phyloP scores from a whole-genome alignment of 2,888 invertebrate genomes.

The Thera obeliscata region DNA sequence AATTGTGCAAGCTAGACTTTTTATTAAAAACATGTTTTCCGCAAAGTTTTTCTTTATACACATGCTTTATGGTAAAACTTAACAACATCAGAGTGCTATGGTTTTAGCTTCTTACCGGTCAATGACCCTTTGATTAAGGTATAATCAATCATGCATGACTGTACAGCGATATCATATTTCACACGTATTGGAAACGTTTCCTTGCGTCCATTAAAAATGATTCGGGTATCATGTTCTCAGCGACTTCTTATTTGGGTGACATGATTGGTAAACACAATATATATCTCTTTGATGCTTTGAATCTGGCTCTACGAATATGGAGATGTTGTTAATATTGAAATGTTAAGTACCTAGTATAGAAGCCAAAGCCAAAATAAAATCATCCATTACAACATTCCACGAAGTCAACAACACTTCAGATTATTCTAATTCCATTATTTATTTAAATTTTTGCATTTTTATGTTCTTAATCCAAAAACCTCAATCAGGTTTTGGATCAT shows the following conservation, averaged over 20 bases:
- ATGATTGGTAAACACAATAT: conserved; percentile 35
- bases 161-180: conserved; percentile 70
- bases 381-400: background rate
- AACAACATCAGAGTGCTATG: background rate
- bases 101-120: conserved; percentile 57
- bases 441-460: background rate
- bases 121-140: conserved; percentile 77
- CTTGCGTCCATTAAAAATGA: conserved; percentile 49
- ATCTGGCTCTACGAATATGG: conserved; percentile 11
- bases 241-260: conserved; percentile 36
- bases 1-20: no score
- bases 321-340: conserved; percentile 11
- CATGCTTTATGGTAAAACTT: background rate
- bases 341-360: background rate
- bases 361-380: conserved; percentile 2
- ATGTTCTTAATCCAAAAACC: background rate
- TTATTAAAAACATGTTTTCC: no score
- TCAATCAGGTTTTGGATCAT: conserved; percentile 30
- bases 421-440: background rate
- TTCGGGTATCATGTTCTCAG: conserved; percentile 44
- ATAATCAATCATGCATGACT: conserved; percentile 77
- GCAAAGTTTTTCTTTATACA: no score
- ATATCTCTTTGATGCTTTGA: conserved; percentile 27
- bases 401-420: conserved; percentile 4
- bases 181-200: conserved; percentile 60